phyloP scores from a whole-genome alignment of 2,113 vertebrate genomes.

The Apteryx mantelli region DNA sequence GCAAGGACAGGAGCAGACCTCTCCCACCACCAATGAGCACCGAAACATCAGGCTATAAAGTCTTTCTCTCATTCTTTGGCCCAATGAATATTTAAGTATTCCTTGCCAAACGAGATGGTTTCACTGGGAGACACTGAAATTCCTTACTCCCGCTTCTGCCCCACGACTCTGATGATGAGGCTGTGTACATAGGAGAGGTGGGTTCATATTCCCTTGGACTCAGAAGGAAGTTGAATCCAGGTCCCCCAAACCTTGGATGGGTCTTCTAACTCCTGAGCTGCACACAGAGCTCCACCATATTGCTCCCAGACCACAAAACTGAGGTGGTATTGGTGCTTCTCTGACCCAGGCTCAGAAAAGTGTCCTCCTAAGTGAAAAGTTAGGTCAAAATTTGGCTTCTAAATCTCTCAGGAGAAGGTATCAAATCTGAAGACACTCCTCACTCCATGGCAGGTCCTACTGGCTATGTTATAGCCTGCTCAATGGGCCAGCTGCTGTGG shows the following conservation, averaged over 20 bases:
- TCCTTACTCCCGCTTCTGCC: background rate
- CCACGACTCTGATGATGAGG: background rate
- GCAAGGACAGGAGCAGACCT: constrained; percentile 18
- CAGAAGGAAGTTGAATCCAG: background rate
- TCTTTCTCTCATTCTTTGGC: constrained; percentile 25
- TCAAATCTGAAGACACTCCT: background rate
- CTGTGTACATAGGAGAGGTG: accelerated
- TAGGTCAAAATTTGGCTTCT: background rate
- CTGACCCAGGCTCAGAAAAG: background rate
- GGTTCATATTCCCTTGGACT: background rate
- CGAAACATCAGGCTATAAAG: constrained; percentile 9
- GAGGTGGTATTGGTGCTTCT: background rate
- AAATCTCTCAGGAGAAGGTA: background rate
- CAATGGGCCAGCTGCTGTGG: background rate
- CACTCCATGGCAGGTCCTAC: background rate
- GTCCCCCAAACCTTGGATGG: background rate
- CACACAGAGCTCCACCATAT: background rate
- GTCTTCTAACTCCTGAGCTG: background rate
- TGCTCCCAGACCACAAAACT: background rate
- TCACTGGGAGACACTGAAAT: constrained; percentile 27
- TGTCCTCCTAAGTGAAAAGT: background rate
- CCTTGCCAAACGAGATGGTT: background rate
- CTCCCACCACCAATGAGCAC: constrained; percentile 34
- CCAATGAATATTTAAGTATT: constrained; percentile 55
- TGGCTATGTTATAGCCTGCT: background rate